phyloP scores from a whole-genome alignment of 2,113 vertebrate species.

The Catagonus wagneri region DNA sequence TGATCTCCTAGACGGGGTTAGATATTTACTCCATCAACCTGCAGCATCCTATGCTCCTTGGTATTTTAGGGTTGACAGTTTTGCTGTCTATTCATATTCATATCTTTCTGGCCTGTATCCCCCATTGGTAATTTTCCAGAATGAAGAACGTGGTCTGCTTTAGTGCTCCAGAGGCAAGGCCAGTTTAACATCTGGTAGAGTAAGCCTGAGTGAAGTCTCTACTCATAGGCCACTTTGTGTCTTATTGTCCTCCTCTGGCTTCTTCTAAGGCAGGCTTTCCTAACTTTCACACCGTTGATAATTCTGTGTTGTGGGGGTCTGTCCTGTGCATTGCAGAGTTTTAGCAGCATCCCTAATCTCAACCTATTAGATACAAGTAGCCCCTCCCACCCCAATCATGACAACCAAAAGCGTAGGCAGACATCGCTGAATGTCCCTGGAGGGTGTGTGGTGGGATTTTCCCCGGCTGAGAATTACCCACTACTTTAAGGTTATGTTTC shows the following conservation, averaged over 20 bases:
- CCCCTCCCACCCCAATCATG: neutral
- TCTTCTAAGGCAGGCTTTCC: neutral
- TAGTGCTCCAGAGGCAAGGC: neutral
- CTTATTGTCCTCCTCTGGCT: neutral
- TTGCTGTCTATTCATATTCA: neutral
- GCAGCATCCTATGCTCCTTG: neutral
- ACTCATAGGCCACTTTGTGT: neutral
- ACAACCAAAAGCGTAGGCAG: neutral
- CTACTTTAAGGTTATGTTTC: neutral
- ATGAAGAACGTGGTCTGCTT: neutral
- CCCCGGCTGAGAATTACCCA: neutral
- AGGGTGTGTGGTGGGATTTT: rapidly evolving
- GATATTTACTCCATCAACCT: neutral
- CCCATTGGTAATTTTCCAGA: neutral
- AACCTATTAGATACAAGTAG: neutral
- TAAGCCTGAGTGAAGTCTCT: neutral
- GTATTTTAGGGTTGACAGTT: neutral
- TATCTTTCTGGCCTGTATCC: neutral
- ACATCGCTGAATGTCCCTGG: neutral
- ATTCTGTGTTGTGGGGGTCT: neutral
- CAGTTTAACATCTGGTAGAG: neutral
- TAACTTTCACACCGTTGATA: neutral
- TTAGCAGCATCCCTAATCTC: neutral
- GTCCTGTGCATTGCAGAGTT: neutral
- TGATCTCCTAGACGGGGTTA: neutral